Evolutionary conservation across 2,888 invertebrate species (phyloP).

Genomic region (Anthophora plumipes): DNA sequence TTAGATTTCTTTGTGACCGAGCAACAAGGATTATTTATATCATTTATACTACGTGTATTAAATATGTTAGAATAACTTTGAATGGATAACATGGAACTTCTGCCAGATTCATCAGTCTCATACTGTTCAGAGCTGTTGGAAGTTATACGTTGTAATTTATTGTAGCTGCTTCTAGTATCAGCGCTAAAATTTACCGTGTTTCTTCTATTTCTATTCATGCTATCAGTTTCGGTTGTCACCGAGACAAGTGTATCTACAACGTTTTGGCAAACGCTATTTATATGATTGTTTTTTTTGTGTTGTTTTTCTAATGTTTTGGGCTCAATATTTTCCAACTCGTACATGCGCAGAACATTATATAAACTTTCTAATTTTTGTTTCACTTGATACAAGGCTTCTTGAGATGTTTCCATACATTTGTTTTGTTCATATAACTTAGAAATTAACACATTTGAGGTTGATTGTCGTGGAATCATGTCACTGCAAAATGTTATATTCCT

Average conservation of each 20-base stretch:
- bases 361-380: slow-evolving; percentile 73
- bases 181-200: slow-evolving; percentile 3
- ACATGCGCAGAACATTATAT: slow-evolving; percentile 71
- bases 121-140: slow-evolving; percentile 44
- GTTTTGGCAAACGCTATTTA: slow-evolving; percentile 18
- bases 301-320: background rate
- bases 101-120: slow-evolving; percentile 36
- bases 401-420: slow-evolving; percentile 39
- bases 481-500: slow-evolving; percentile 54
- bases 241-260: slow-evolving; percentile 21
- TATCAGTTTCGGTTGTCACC: background rate
- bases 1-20: background rate
- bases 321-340: slow-evolving; percentile 48
- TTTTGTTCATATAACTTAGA: slow-evolving; percentile 7
- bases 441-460: slow-evolving; percentile 19
- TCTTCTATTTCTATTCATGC: slow-evolving; percentile 3
- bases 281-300: background rate
- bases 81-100: slow-evolving; percentile 28
- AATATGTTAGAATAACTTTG: slow-evolving; percentile 32
- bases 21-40: slow-evolving; percentile 12
- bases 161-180: background rate
- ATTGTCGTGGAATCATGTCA: slow-evolving; percentile 37
- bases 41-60: background rate
- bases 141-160: slow-evolving; percentile 2
- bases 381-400: slow-evolving; percentile 70